A percentile compares a stretch with the other conserved stretches of the same genome.
Evolutionary conservation across 1,140 invertebrate species (phyloP).

Genomic region (Nasonia vitripennis): DNA sequence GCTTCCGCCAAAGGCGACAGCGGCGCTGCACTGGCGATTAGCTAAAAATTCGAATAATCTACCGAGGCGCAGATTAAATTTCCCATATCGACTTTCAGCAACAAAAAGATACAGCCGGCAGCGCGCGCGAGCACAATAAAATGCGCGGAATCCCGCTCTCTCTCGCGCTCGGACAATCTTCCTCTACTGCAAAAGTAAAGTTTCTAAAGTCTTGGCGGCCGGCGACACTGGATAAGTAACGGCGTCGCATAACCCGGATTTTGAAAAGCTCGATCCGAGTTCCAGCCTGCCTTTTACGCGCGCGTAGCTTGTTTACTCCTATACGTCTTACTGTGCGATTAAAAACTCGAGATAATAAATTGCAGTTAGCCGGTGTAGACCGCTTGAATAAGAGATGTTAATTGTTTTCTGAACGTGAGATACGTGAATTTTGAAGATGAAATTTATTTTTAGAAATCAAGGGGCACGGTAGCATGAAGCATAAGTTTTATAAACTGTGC

Average conservation of each 20-base stretch:
- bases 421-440: no score
- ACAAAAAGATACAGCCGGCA: not conserved
- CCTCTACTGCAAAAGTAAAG: constrained; percentile 20
- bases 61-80: not conserved
- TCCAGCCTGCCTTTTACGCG: constrained; percentile 33
- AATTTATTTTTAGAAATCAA: no score
- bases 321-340: not conserved
- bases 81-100: not conserved
- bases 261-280: constrained; percentile 24
- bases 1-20: not conserved
- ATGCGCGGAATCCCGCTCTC: constrained; percentile 14
- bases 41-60: constrained; percentile 2
- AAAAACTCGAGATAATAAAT: not conserved
- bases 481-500: no score
- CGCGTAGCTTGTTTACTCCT: constrained; percentile 19
- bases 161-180: constrained; percentile 8
- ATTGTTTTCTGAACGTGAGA: no score
- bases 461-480: no score
- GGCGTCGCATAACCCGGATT: constrained; percentile 21
- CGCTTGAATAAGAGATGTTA: no score
- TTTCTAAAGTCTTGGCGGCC: constrained; percentile 19
- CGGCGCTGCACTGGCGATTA: not conserved
- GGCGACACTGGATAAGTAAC: constrained; percentile 13
- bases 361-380: no score
- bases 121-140: not conserved